These are phyloP conservation scores for Nylanderia fulva DNA, from an alignment of 1,140 invertebrate genomes.

Conservation along the genomic window DNA sequence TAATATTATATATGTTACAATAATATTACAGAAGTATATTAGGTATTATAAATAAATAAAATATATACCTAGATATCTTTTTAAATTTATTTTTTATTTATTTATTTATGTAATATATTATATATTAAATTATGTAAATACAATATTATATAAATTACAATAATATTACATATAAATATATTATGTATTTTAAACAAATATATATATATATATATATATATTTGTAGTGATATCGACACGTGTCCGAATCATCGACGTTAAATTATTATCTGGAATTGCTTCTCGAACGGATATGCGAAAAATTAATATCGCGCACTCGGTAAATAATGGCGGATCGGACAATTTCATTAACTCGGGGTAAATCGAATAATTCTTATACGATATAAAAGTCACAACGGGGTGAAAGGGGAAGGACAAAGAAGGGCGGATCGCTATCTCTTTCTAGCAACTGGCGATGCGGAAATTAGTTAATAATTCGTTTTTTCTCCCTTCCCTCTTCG, in stretches of 20 bases:
- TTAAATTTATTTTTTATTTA: too few species aligned
- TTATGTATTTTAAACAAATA: too few species aligned
- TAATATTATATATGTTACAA: too few species aligned
- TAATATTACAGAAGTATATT: too few species aligned
- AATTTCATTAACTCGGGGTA: conserved; percentile 53
- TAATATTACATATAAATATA: too few species aligned
- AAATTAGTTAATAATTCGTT: conserved; percentile 42
- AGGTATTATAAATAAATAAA: too few species aligned
- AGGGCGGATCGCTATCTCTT: neutral
- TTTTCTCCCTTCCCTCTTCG: neutral
- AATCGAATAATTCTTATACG: conserved; percentile 43
- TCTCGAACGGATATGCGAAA: conserved; percentile 5
- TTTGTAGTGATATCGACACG: neutral
- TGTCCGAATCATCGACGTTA: neutral
- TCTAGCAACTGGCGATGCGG: conserved; percentile 6
- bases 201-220: too few species aligned
- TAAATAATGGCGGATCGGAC: conserved; percentile 59
- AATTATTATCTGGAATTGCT: neutral
- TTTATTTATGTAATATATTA: too few species aligned
- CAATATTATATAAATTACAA: too few species aligned
- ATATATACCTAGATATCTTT: too few species aligned
- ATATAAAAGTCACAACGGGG: conserved; percentile 42
- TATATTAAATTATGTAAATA: too few species aligned
- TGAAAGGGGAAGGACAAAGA: neutral
- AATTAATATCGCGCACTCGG: conserved; percentile 31